phyloP scores from a whole-genome alignment of 2,797 vertebrate genomes.

The Sebastiscus albofasciatus region DNA sequence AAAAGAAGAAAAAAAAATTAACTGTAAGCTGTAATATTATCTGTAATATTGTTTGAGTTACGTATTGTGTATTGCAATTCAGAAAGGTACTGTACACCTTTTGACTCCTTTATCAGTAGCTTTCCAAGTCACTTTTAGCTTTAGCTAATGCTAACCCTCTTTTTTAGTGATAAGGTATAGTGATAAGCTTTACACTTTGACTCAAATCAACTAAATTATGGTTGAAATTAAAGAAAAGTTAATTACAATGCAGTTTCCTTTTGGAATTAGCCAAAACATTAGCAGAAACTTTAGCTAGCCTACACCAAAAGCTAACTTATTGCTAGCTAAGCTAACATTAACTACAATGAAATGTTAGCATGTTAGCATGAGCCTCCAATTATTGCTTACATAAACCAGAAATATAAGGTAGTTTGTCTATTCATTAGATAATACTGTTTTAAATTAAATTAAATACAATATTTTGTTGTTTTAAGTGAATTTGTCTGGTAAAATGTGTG shows the following conservation, averaged over 20 bases:
- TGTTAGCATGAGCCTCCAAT: neutral
- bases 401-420: accelerated
- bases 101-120: neutral
- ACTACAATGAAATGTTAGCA: neutral
- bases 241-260: neutral
- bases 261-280: neutral
- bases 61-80: neutral
- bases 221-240: neutral
- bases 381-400: neutral
- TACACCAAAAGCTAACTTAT: neutral
- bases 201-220: neutral
- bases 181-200: neutral
- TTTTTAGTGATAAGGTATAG: neutral
- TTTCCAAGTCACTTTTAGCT: neutral
- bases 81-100: neutral
- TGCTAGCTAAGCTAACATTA: neutral
- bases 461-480: neutral
- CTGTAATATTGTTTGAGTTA: neutral
- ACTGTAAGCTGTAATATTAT: neutral
- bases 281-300: neutral
- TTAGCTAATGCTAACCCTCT: neutral
- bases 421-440: neutral
- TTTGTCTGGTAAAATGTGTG: neutral
- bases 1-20: neutral
- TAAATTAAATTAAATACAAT: accelerated